phyloP scores from a whole-genome alignment of 2,797 vertebrate genomes.

The Pseudocheirus occidentalis region DNA sequence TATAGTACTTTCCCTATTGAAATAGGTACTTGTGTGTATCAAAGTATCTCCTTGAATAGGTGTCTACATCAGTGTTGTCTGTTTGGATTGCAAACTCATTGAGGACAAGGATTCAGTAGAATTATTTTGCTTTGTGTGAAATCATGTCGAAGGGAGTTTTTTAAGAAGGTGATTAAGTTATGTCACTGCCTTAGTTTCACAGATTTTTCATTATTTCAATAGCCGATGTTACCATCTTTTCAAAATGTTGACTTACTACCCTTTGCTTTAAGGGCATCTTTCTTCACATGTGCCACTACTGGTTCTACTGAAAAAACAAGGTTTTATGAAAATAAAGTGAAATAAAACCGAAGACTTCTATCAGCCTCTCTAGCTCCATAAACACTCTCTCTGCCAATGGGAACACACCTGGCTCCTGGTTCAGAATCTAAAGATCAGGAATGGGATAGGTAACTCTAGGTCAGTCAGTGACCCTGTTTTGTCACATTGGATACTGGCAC shows the following conservation, averaged over 20 bases:
- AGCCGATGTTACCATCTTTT: background rate
- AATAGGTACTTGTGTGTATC: background rate
- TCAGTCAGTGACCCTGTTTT: background rate
- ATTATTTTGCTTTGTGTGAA: slow-evolving; percentile 7
- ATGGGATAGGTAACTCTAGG: background rate
- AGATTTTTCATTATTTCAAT: background rate
- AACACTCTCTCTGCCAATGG: background rate
- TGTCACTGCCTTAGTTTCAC: background rate
- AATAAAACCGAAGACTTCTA: background rate
- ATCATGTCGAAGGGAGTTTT: background rate
- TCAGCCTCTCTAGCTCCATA: background rate
- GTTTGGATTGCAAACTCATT: background rate
- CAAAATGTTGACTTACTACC: background rate
- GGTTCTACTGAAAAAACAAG: background rate
- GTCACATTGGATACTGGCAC: background rate
- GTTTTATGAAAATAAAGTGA: background rate
- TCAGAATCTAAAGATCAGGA: slow-evolving; percentile 25
- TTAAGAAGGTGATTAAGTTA: background rate
- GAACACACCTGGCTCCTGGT: background rate
- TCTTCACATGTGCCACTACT: background rate
- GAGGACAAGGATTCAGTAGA: background rate
- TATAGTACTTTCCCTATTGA: background rate
- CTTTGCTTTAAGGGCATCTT: background rate
- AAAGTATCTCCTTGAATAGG: background rate
- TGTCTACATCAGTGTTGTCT: background rate